phyloP scores from a whole-genome alignment of 1,140 invertebrate genomes.

The Aricia agestis region DNA sequence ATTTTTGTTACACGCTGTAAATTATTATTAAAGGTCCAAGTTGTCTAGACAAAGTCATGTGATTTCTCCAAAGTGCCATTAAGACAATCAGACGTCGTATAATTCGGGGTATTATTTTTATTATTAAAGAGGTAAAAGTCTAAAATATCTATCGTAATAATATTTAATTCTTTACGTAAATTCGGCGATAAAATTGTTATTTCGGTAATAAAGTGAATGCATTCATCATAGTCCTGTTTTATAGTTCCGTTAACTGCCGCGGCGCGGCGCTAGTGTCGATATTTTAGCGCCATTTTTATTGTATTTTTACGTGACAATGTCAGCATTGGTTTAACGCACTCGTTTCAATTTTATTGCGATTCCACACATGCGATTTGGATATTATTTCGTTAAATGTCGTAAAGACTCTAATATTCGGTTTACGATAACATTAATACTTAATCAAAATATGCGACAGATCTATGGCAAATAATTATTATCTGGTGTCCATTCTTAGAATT shows the following conservation, averaged over 20 bases:
- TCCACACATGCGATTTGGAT: background rate
- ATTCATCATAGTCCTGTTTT: background rate
- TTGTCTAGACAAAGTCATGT: too few relatives aligned
- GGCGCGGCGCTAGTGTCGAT: background rate
- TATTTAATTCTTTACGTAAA: background rate
- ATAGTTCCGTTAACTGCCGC: constrained; percentile 2
- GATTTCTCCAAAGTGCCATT: too few relatives aligned
- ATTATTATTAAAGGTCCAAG: too few relatives aligned
- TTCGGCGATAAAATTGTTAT: background rate
- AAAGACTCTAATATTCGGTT: background rate
- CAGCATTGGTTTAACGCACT: background rate
- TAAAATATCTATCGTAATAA: background rate
- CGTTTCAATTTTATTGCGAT: background rate
- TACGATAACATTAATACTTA: too few relatives aligned
- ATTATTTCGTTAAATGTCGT: background rate
- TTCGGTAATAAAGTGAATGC: background rate
- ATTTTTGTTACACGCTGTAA: too few relatives aligned
- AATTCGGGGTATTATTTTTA: too few relatives aligned
- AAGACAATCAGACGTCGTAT: too few relatives aligned
- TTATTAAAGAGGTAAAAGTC: too few relatives aligned
- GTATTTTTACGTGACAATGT: constrained; percentile 1
- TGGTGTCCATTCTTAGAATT: too few relatives aligned
- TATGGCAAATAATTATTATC: too few relatives aligned
- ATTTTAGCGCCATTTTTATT: background rate
- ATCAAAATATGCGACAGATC: too few relatives aligned